Percentiles rank a stretch among this genome's conserved stretches.
phyloP scores from a whole-genome alignment of 2,888 invertebrate genomes.

The Drosophila greeni region DNA sequence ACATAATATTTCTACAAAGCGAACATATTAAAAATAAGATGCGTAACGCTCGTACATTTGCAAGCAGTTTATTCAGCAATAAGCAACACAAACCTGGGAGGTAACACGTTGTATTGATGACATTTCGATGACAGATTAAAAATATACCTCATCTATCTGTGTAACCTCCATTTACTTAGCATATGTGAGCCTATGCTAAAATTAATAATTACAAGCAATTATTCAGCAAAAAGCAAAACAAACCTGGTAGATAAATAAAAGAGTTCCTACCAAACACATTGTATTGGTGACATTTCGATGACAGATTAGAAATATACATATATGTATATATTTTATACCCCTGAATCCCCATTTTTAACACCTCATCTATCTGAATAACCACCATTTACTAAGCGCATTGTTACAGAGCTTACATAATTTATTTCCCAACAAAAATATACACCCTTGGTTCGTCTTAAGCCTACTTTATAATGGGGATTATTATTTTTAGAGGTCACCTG shows the following conservation, averaged over 20 bases:
- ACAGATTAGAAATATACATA: too few species aligned
- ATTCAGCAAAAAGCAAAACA: too few species aligned
- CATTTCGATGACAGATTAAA: too few species aligned
- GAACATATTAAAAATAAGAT: neutral
- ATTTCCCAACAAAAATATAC: neutral
- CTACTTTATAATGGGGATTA: slow-evolving; percentile 7
- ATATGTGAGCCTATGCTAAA: too few species aligned
- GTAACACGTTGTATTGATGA: too few species aligned
- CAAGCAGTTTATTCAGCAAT: neutral
- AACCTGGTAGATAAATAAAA: too few species aligned
- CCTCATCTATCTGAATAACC: neutral
- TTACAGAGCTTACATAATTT: neutral
- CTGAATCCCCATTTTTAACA: slow-evolving; percentile 4
- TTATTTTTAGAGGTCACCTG: slow-evolving; percentile 1
- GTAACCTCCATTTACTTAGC: too few species aligned
- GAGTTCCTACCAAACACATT: too few species aligned
- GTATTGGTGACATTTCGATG: too few species aligned
- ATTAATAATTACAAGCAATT: too few species aligned
- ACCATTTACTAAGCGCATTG: neutral
- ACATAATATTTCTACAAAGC: neutral
- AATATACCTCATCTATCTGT: too few species aligned
- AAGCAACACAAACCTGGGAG: too few species aligned
- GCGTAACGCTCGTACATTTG: neutral
- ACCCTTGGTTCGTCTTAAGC: neutral
- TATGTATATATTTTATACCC: neutral